Percentiles rank a stretch among this genome's conserved stretches.
Conservation (phyloP, 1,140 invertebrate genomes). For the Dinoponera quadriceps region DNA sequence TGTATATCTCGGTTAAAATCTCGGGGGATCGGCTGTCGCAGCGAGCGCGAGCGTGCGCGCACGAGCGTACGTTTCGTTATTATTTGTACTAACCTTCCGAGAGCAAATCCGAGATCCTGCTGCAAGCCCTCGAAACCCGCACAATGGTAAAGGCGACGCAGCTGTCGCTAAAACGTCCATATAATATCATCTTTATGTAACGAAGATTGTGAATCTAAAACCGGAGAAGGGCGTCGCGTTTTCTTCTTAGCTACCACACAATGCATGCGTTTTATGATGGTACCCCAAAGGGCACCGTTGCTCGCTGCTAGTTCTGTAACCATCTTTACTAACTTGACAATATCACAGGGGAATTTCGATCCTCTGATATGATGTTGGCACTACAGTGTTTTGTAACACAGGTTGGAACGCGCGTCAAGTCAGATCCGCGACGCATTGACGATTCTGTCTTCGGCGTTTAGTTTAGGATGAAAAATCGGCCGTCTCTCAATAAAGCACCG, state of each 20-base stretch:
- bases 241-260: slow-evolving; percentile 14
- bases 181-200: slow-evolving; percentile 38
- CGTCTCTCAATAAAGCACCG: background rate
- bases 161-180: slow-evolving; percentile 87
- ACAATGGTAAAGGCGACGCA: slow-evolving; percentile 92
- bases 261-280: background rate
- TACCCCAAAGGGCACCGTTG: slow-evolving; percentile 13
- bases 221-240: background rate
- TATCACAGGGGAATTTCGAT: slow-evolving; percentile 16
- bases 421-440: slow-evolving; percentile 32
- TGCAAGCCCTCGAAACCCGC: slow-evolving; percentile 91
- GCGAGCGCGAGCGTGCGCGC: background rate
- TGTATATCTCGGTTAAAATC: slow-evolving; percentile 10
- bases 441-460: background rate
- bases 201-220: slow-evolving; percentile 10
- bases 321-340: slow-evolving; percentile 20
- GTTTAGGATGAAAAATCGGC: slow-evolving; percentile 8
- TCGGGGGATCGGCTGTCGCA: background rate
- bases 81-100: slow-evolving; percentile 88
- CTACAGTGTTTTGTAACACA: slow-evolving; percentile 34
- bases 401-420: slow-evolving; percentile 22
- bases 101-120: slow-evolving; percentile 88
- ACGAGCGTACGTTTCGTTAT: background rate
- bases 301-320: background rate
- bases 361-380: slow-evolving; percentile 9